Base-by-base conservation (phyloP, 2,797 vertebrate species). In the Catharus ustulatus region DNA sequence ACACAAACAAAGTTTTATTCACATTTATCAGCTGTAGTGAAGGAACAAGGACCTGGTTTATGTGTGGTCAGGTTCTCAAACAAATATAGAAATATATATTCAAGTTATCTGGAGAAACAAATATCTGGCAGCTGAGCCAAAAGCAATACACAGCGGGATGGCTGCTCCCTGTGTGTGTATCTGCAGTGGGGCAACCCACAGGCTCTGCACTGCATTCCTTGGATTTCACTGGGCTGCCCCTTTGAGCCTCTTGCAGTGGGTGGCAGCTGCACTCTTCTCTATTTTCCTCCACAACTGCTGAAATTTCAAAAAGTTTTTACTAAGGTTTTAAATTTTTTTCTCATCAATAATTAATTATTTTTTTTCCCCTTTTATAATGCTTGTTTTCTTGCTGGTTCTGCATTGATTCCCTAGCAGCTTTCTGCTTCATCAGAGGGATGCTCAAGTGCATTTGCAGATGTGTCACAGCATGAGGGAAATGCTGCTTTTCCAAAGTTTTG, bases 71-170 rank as follows among this genome's bases (percentile, higher is more conserved):
- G 68, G 72, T 73, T 91, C 95, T 90, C 84, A 88, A 91, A 80
- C 77, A 94, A 87, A 94, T 79, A 75, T 6, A 86, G 84, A 80
- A 89, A 94, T 94, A 91, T 57, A 96, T 96, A 95, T 93, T 92
- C 76, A 63, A 67, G 61, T 83, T 94, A 87, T 88, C 84, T 74
- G 24, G 46, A 74, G 81, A 92, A 95, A 93, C 62, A 96, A 96
- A 97, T 96, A 95, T 67, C 94, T 78, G 95, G 85, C 72, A 95
- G 95, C 85, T 76, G 7, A 48, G 95, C 92, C 90, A 96, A 94
- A 94, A 79, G 85, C 89, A 80, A 63, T 42, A 93, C 43, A 27
- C 73, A 48, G 96, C 66, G 42, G 86, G 68, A 66, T 29, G 34
- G 23, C 90, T 75, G 89, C 79, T 89, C 58, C 46, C 76, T 5